Evolutionary conservation across 2,797 vertebrate genomes (phyloP).

Genomic region (Tangara arthus): DNA sequence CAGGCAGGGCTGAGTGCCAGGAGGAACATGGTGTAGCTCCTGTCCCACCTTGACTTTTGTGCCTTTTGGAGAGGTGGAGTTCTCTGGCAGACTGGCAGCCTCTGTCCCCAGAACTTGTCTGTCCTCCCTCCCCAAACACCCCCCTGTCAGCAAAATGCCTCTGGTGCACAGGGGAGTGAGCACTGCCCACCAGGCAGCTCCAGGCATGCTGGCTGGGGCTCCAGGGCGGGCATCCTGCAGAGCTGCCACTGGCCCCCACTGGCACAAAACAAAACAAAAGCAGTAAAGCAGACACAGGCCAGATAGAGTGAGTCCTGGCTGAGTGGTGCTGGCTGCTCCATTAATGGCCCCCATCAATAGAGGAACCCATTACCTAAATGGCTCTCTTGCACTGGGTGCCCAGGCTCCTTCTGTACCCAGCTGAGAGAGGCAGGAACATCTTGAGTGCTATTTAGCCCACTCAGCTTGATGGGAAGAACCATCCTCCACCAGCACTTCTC

Average conservation of each 20-base stretch:
- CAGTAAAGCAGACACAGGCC: background rate
- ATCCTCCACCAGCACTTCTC: background rate
- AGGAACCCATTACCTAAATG: background rate
- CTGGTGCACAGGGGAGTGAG: background rate
- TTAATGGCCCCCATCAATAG: background rate
- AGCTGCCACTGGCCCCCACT: background rate
- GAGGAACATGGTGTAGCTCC: background rate
- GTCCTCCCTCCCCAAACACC: background rate
- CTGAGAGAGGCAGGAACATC: background rate
- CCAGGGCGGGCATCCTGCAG: background rate
- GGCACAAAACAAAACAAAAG: background rate
- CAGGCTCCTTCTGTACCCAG: background rate
- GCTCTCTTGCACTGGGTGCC: background rate
- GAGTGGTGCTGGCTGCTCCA: background rate
- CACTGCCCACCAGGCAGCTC: background rate
- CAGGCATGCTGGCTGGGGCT: background rate
- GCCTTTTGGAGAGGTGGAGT: background rate
- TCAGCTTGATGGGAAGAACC: background rate
- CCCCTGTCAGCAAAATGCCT: background rate
- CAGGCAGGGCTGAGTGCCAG: background rate
- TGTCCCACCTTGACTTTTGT: background rate
- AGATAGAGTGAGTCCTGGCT: background rate
- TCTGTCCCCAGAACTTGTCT: background rate
- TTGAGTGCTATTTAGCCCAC: background rate
- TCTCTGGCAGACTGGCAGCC: background rate